Percentiles rank a stretch among this genome's conserved stretches.
phyloP scores from a whole-genome alignment of 2,888 invertebrate genomes.

The Caenorhabditis wallacei region DNA sequence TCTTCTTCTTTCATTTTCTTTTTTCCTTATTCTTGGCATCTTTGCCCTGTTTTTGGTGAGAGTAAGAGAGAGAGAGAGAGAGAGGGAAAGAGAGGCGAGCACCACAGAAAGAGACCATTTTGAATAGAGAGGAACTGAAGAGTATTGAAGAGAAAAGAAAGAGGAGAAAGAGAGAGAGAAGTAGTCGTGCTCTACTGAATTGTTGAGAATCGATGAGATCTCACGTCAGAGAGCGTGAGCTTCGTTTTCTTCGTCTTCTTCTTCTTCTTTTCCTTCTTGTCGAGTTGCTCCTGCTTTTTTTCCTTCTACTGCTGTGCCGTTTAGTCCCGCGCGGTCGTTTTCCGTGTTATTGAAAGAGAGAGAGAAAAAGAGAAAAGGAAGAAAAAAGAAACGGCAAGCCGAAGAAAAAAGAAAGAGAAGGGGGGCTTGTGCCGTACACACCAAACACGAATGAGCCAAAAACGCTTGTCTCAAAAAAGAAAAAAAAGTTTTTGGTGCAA shows the following conservation, averaged over 20 bases:
- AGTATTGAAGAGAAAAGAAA: slow-evolving; percentile 23
- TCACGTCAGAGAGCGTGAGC: slow-evolving; percentile 65
- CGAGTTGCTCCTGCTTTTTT: slow-evolving; percentile 39
- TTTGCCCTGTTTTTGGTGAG: slow-evolving; percentile 35
- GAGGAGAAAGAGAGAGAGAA: slow-evolving; percentile 11
- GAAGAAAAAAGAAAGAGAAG: slow-evolving; percentile 34
- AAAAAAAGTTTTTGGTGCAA: slow-evolving; percentile 53
- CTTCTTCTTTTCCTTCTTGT: slow-evolving; percentile 38
- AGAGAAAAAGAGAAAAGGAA: slow-evolving; percentile 18
- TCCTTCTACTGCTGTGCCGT: slow-evolving; percentile 42
- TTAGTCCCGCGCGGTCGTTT: slow-evolving; percentile 65
- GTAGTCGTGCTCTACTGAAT: slow-evolving; percentile 31
- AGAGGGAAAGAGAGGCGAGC: slow-evolving; percentile 11
- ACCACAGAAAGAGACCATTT: slow-evolving; percentile 6
- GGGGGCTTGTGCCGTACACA: slow-evolving; percentile 55
- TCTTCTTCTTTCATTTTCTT: background rate
- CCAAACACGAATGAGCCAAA: slow-evolving; percentile 65
- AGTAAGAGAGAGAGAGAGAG: slow-evolving; percentile 8
- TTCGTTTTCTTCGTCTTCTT: slow-evolving; percentile 40
- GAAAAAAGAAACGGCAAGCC: slow-evolving; percentile 41
- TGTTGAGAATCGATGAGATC: slow-evolving; percentile 68
- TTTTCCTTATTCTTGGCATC: slow-evolving; percentile 17
- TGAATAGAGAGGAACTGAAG: slow-evolving; percentile 40
- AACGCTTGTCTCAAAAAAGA: slow-evolving; percentile 64
- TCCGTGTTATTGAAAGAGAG: slow-evolving; percentile 56